These are phyloP conservation scores for Cryptocheilus praepositus DNA, from an alignment of 2,888 invertebrate genomes.

Conservation along the genomic window DNA sequence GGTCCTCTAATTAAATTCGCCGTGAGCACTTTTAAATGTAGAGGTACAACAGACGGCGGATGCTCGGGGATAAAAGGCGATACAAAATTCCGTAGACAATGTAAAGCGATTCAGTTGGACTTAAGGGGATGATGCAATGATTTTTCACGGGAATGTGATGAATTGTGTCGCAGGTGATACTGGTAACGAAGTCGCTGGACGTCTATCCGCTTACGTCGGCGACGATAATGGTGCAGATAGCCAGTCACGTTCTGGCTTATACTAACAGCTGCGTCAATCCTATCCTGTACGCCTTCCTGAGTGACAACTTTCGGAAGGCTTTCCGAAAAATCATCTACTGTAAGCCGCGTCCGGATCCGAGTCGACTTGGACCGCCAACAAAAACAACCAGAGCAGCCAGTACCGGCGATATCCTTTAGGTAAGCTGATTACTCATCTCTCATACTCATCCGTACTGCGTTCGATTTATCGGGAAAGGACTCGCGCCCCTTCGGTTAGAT, in stretches of 20 bases:
- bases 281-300: slow-evolving; percentile 94
- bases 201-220: slow-evolving; percentile 82
- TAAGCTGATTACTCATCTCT: slow-evolving; percentile 66
- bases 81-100: no score
- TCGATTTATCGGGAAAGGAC: no score
- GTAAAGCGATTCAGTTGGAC: no score
- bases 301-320: slow-evolving; percentile 94
- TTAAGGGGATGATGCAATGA: no score
- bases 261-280: slow-evolving; percentile 97
- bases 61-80: no score
- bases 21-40: no score
- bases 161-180: slow-evolving; percentile 80
- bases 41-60: no score
- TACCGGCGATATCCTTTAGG: slow-evolving; percentile 80
- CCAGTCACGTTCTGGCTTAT: slow-evolving; percentile 89
- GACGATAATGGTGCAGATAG: slow-evolving; percentile 85
- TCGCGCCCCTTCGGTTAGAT: no score
- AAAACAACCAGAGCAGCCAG: slow-evolving; percentile 83
- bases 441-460: no score
- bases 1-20: no score
- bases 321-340: slow-evolving; percentile 85
- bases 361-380: slow-evolving; percentile 78
- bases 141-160: no score
- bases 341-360: slow-evolving; percentile 76
- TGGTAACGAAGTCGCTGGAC: slow-evolving; percentile 85